Conservation (phyloP, 2,888 invertebrate genomes). For the Sinhomidia bicolor region DNA sequence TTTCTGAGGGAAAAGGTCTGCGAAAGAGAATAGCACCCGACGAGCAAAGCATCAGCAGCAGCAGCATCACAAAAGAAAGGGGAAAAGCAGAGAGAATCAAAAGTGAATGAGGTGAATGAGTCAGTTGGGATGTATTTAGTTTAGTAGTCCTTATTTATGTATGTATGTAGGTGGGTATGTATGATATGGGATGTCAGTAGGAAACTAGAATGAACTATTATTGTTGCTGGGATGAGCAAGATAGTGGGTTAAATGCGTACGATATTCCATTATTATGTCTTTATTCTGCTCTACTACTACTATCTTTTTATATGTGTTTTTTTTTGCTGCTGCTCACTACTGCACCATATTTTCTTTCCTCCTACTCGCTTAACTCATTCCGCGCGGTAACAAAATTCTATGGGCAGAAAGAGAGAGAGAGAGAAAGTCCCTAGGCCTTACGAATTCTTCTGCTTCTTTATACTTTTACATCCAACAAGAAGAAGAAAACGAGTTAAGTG, state of each 20-base stretch:
- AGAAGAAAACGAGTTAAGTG: neutral
- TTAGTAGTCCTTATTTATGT: conserved; percentile 40
- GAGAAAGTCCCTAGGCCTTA: conserved; percentile 54
- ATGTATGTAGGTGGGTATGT: neutral
- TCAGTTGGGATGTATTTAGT: conserved; percentile 70
- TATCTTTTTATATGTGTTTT: neutral
- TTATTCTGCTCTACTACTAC: neutral
- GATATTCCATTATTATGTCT: conserved; percentile 56
- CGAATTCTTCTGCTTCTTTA: conserved; percentile 33
- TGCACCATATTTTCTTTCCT: conserved; percentile 44
- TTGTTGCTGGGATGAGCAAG: conserved; percentile 22
- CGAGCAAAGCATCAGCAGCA: neutral
- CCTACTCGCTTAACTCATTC: conserved; percentile 33
- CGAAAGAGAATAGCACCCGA: neutral
- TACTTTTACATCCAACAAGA: neutral
- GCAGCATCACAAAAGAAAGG: conserved; percentile 14
- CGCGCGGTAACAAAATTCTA: conserved; percentile 22
- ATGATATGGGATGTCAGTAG: too few species aligned
- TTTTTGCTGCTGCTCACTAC: neutral
- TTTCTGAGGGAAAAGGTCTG: neutral
- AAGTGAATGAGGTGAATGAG: conserved; percentile 68
- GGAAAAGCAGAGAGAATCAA: conserved; percentile 56
- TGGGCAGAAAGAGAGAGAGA: too few species aligned
- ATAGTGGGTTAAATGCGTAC: conserved; percentile 27
- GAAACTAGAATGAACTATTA: conserved; percentile 24